Evolutionary conservation across 1,140 invertebrate species (phyloP), one percentile per base, ranked within the genome.

Genomic region (Batillaria attramentaria): DNA sequence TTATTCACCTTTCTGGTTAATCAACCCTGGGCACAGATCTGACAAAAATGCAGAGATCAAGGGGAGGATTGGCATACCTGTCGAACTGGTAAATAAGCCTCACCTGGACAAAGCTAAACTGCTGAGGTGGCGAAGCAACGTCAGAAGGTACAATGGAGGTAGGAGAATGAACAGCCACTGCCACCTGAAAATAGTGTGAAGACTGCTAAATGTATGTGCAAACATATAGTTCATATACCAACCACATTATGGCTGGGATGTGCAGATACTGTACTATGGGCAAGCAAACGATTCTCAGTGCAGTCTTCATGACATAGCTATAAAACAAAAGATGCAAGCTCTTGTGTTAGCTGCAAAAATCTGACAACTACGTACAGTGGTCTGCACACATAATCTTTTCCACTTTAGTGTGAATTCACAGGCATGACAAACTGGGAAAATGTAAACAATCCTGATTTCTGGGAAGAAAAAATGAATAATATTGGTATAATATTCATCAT

Each of bases 21-120:
- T n/a, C n/a, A n/a, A n/a, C n/a, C n/a, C n/a, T n/a, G n/a, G n/a
- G n/a, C n/a, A n/a, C n/a, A n/a, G n/a, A n/a, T n/a, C n/a, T n/a
- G n/a, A n/a, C n/a, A n/a, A n/a, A n/a, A n/a, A n/a, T n/a, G n/a
- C n/a, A n/a, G n/a, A n/a, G n/a, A n/a, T n/a, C n/a, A n/a, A n/a
- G n/a, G n/a, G n/a, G n/a, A n/a, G n/a, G n/a, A n/a, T n/a, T n/a
- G n/a, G n/a, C n/a, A n/a, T n/a, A n/a, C n/a, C n/a, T n/a, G n/a
- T n/a, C n/a, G n/a, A n/a, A 69, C 57, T 20, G 66, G 46, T 69
- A 69, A 16, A 39, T n/a, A 79, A 77, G 72, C 18, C 75, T 57
- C 72, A 87, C 91, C 91, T 92, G 60, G 91, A 91, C 16, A 91
- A 66, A n/a, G 91, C 90, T n/a, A 92, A 79, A 74, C 88, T 90